These are phyloP conservation scores for Borostomias antarcticus DNA, from an alignment of 2,797 vertebrate genomes.

Conservation along the genomic window DNA sequence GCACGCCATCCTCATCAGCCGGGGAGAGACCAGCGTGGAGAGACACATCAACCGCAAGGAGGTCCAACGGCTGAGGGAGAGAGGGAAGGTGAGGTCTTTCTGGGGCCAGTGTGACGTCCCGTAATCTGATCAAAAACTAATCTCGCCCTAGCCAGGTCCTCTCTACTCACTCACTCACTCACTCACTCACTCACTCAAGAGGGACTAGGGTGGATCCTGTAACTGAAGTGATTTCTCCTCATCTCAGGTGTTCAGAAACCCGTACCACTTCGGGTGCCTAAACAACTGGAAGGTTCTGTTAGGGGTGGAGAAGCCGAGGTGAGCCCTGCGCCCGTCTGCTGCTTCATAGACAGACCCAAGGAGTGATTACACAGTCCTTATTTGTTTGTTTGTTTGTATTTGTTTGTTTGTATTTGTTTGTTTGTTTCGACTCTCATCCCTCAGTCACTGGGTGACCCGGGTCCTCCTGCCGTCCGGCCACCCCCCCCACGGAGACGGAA, in stretches of 20 bases:
- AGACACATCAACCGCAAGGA: constrained; percentile 96
- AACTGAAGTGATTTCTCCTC: constrained; percentile 22
- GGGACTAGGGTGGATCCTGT: background rate
- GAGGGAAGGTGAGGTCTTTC: constrained; percentile 81
- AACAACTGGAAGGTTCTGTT: constrained; percentile 94
- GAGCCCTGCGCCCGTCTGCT: no score
- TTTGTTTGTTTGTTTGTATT: background rate
- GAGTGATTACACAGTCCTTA: background rate
- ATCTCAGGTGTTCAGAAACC: constrained; percentile 88
- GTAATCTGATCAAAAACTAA: background rate
- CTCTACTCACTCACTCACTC: no score
- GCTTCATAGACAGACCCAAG: no score
- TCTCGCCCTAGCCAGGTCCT: no score
- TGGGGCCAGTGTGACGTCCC: background rate
- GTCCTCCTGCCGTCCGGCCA: constrained; percentile 92
- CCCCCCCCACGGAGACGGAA: constrained; percentile 82
- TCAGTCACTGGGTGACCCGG: constrained; percentile 92
- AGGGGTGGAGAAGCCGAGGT: constrained; percentile 88
- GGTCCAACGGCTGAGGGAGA: constrained; percentile 77
- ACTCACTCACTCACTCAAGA: no score
- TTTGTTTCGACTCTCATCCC: constrained; percentile 17
- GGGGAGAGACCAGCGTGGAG: constrained; percentile 95
- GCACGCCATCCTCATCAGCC: constrained; percentile 89
- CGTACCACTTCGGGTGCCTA: constrained; percentile 83
- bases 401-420: background rate